A percentile compares a stretch with the other conserved stretches of the same genome.
Conservation (phyloP, 2,113 vertebrate species). For the Nothobranchius kuhntae region DNA sequence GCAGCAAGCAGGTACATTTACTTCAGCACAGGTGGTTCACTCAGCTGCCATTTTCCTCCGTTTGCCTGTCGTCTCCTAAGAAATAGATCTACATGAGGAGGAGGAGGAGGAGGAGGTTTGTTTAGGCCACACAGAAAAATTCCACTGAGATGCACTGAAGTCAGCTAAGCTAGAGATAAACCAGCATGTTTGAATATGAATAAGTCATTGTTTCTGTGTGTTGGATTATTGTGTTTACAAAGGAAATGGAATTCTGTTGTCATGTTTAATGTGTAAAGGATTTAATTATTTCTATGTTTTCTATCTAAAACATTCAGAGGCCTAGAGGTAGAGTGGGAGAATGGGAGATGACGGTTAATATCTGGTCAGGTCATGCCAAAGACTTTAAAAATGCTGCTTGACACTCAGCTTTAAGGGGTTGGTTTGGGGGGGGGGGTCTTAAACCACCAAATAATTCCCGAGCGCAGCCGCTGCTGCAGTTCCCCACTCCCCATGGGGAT, state of each 20-base stretch:
- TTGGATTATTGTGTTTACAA: neutral
- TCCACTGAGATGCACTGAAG: neutral
- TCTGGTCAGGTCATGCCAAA: too few relatives aligned
- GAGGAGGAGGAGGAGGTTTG: slow-evolving; percentile 19
- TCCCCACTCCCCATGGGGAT: too few relatives aligned
- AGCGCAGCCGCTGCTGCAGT: too few relatives aligned
- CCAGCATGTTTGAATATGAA: too few relatives aligned
- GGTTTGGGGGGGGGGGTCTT: too few relatives aligned
- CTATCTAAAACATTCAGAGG: too few relatives aligned
- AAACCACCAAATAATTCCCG: too few relatives aligned
- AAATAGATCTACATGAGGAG: slow-evolving; percentile 34
- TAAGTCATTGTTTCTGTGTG: neutral
- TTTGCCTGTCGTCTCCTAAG: slow-evolving; percentile 34
- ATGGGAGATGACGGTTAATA: too few relatives aligned
- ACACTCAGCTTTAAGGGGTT: too few relatives aligned
- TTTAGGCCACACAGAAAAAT: slow-evolving; percentile 6
- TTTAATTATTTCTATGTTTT: too few relatives aligned
- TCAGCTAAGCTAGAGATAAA: neutral
- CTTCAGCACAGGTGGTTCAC: slow-evolving; percentile 60
- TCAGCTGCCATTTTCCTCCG: slow-evolving; percentile 52
- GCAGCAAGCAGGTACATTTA: slow-evolving; percentile 54
- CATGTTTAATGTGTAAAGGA: neutral
- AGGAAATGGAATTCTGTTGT: neutral
- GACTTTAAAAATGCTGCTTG: too few relatives aligned
- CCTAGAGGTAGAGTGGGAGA: too few relatives aligned